Evolutionary conservation across 2,113 vertebrate species (phyloP), one percentile per base, ranked within the genome.

Genomic region (Caranx ignobilis): DNA sequence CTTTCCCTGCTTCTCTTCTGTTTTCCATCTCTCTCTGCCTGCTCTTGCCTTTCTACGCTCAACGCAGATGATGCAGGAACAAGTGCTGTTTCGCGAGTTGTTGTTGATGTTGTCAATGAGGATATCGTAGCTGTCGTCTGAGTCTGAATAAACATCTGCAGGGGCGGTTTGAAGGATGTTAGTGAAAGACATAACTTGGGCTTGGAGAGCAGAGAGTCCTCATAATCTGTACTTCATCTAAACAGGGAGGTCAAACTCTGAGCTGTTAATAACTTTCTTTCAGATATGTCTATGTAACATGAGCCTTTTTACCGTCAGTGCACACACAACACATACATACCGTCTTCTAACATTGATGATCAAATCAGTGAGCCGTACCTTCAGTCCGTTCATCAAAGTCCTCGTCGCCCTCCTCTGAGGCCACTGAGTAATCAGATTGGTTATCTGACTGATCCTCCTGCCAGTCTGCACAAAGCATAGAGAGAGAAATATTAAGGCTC

Each of bases 401-500:
- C 81, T 99, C 98, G 0, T 99, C 98, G 66, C 97, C 97, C 92
- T 99, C 97, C 92, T 99, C 98, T 21, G 98, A 99, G 55, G 97
- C 97, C 94, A 99, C 98, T 0, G 98, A 99, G 86, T 99, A 99
- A 91, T 99, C 98, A 3, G 98, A 99, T 88, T 99, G 97, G 95
- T 99, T 99, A 90, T 99, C 98, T 48, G 97, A 99, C 93, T 99
- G 98, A 93, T 99, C 98, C 91, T 99, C 98, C 93, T 98, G 98
- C 98, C 98, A 99, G 94, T 99, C 97, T 98, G 91, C 65, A 45
- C 3, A 31, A 32, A 87, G 45, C 75, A 87, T 3, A 64, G 32
- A 54, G 55, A 74, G 9, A 79, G 37, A 76, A 64, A 75, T 26
- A 55, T 68, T 63, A 41, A 71, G 10, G 16, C 16, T 11, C 45